Evolutionary conservation across 2,113 vertebrate genomes (phyloP), one percentile per base, ranked within the genome.

Genomic region (Cynopterus brachyotis): DNA sequence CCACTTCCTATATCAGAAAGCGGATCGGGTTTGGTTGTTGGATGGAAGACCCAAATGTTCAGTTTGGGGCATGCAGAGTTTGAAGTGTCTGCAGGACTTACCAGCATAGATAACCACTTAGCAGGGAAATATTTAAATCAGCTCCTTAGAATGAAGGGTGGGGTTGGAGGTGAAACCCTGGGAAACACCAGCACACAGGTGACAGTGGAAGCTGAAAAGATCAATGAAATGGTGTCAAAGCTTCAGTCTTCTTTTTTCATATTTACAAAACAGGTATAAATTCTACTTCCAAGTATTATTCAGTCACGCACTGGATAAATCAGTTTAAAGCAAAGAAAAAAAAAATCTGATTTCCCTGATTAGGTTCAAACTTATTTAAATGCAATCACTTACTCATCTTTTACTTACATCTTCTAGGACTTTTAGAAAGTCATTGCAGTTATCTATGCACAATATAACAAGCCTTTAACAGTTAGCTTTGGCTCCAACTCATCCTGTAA

Each of bases 291-390:
- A 66, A 75, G 10, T 53, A 30, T 57, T 93, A 91, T 64, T 53
- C 47, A 94, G 9, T 50, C 60, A 84, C n/a, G 73, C 32, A 66
- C 28, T 85, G 75, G 66, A 94, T 89, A 79, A 95, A 91, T 94
- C 72, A 85, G 9, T 89, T 82, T 86, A 86, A 95, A 92, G 67
- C 72, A 72, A 95, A 91, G 84, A 92, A 84, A 79, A 15, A 24
- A 2, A 40, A 35, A 67, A 93, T 95, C 72, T 95, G 57, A 85
- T 93, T 97, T 86, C 93, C 72, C 47, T 95, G 59, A 91, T 97
- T 90, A 92, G 37, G 95, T 89, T 91, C 91, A 70, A 92, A 95
- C n/a, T 76, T 81, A 95, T 72, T 97, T 91, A 89, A 95, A 87
- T 66, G 30, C 67, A 92, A 76, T 91, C 95, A 89, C 75, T 96